Evolutionary conservation across 2,888 invertebrate genomes (phyloP), one percentile per base, ranked within the genome.

Genomic region (Malachius bipustulatus): DNA sequence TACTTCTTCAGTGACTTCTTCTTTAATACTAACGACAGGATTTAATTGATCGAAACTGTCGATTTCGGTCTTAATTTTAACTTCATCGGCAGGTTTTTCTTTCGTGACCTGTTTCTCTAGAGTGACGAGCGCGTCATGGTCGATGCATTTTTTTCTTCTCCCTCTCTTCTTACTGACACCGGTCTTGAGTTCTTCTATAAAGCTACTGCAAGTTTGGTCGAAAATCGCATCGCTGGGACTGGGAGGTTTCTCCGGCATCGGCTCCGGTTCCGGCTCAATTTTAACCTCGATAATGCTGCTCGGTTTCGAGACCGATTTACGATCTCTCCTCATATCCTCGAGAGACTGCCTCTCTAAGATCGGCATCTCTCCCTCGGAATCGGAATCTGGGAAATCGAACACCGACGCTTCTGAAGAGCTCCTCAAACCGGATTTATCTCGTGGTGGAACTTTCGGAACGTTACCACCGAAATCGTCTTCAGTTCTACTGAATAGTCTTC

Each of bases 181-280:
- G 43, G 59, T 67, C 57, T 73, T 73, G 30, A 85, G 60, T 59
- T 84, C 82, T 55, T 82, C 79, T 60, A 84, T 72, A 56, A 85
- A 82, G 60, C 69, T 78, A 59, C 83, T 82, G 62, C 83, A 84
- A 11, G 82, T 73, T 51, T 67, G 75, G 32, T 71, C 70, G 75
- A 83, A 85, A 51, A 66, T 60, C 35, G 66, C 58, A 50, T 70
- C 69, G 10, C 57, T 50, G 3, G 59, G 59, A 42, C 52, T 54
- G 12, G 42, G 32, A 14, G 26, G 39, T 27, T 15, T 26, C 8
- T 24, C 24, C 8, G 24, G 24, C 9, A 13, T 2, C 14, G 26
- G 11, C 12, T 36, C 30, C n/a, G 16, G 11, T 26, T 36, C 30
- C 10, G 31, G 10, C n/a, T 46, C 46, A 4, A 38, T 26, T 36